Base-by-base conservation (phyloP, 2,888 invertebrate species). In the Neoitamus cyanurus region DNA sequence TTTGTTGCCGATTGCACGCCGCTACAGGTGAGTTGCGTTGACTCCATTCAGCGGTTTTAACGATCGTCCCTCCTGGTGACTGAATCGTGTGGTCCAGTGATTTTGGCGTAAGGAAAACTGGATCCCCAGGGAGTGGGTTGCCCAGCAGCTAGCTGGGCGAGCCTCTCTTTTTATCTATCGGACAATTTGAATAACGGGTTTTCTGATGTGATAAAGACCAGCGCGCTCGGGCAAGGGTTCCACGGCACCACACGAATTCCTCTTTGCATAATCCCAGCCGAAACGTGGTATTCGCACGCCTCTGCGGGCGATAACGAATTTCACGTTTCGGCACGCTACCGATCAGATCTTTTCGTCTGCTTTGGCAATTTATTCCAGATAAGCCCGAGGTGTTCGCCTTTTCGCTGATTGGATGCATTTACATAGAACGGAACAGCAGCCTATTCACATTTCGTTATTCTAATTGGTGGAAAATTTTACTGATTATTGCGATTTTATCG, bases 121-220 rank as follows among this genome's bases (percentile, higher is more conserved):
- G 75, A 75, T 13, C 42, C 42, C 28, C 28, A 6, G 28, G 75
- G 75, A 75, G 36, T 11, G 48, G 9, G n/a, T 75, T 75, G 34
- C 42, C 28, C 42, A 75, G 2, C 25, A 28, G 75, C 15, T 11
- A 25, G 42, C 15, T 15, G 11, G 73, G 20, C 73, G 31, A 36
- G 73, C 34, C 73, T 36, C 31, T 31, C 11, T 73, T 20, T 34
- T 37, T 20, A 25, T 73, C 73, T 73, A 42, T 37, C 7, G 42
- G 2, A 30, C 31, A 11, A 75, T 75, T 75, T 42, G n/a, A 37
- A 73, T 36, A 75, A 75, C 75, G 42, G 13, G 75, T 75, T 75
- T 42, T 36, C 20, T 75, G 25, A 75, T 28, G 42, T 42, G 42
- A 75, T 75, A 11, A 34, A 28, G 20, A 25, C 11, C 11, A 11